These are phyloP conservation scores for Agriotes lineatus DNA, from an alignment of 2,888 invertebrate genomes.

Conservation along the genomic window DNA sequence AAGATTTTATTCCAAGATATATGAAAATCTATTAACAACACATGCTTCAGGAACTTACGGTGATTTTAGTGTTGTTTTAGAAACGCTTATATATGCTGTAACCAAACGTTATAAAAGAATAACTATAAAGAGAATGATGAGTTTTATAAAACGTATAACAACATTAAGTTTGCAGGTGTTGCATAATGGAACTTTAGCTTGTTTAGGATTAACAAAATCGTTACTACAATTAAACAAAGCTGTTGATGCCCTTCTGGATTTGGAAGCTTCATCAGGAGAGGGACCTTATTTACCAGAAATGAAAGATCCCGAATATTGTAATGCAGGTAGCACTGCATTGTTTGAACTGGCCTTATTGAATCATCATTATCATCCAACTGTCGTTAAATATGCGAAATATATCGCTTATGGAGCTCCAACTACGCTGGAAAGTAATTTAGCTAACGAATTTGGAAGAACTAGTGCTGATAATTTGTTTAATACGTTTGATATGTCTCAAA, in stretches of 20 bases:
- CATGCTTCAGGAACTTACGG: constrained; percentile 76
- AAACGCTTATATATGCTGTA: constrained; percentile 77
- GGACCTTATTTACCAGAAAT: constrained; percentile 84
- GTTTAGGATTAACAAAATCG: constrained; percentile 75
- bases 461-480: constrained; percentile 74
- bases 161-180: constrained; percentile 77
- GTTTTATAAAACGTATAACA: constrained; percentile 87
- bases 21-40: constrained; percentile 76
- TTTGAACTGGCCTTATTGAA: constrained; percentile 79
- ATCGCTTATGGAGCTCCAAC: constrained; percentile 72
- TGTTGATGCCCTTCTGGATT: constrained; percentile 80
- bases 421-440: constrained; percentile 72
- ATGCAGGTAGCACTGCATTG: constrained; percentile 82
- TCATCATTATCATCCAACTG: constrained; percentile 84
- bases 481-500: constrained; percentile 76
- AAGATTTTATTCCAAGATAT: constrained; percentile 86
- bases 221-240: constrained; percentile 73
- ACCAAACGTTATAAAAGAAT: constrained; percentile 83
- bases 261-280: constrained; percentile 77
- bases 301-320: constrained; percentile 89
- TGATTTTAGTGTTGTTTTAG: constrained; percentile 76
- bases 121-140: constrained; percentile 77
- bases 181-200: constrained; percentile 77
- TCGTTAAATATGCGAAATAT: constrained; percentile 74
- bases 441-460: constrained; percentile 73